Conservation (phyloP, 2,113 vertebrate genomes). For the Mesoclemmys tuberculata region DNA sequence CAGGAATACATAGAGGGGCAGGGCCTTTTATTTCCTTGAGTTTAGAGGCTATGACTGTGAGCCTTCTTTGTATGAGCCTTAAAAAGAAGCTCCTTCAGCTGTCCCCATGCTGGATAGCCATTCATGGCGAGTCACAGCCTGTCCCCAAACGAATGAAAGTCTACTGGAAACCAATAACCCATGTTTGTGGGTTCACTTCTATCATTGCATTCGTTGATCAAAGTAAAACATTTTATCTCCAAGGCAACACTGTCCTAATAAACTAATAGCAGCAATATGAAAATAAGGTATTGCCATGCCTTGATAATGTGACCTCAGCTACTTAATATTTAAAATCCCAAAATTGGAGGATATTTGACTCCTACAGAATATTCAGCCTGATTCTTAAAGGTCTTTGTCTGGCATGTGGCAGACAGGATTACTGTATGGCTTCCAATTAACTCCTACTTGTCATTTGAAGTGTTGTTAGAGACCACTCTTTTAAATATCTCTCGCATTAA, state of each 20-base stretch:
- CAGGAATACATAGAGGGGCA: background rate
- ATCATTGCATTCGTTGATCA: background rate
- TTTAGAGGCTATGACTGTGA: no score
- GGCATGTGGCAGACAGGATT: slow-evolving; percentile 45
- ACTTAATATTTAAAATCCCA: slow-evolving; percentile 51
- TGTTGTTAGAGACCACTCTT: background rate
- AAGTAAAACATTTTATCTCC: background rate
- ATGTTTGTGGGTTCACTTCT: background rate
- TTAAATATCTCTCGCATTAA: background rate
- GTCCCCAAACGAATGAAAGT: background rate
- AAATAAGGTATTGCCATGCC: background rate
- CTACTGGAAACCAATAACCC: background rate
- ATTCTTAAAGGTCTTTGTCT: slow-evolving; percentile 2
- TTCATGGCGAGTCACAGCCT: fast-evolving
- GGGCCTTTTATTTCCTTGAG: background rate
- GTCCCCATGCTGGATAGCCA: background rate
- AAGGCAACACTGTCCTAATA: background rate
- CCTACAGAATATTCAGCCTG: slow-evolving; percentile 44
- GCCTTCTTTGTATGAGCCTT: fast-evolving
- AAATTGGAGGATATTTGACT: slow-evolving; percentile 23
- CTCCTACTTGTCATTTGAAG: slow-evolving; percentile 40
- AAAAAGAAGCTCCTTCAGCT: background rate
- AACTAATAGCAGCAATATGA: background rate
- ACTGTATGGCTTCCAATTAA: slow-evolving; percentile 57
- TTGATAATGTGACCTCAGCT: background rate